A percentile compares a stretch with the other conserved stretches of the same genome.
Conservation (phyloP, 2,888 invertebrate species). For the Patella caerulea region DNA sequence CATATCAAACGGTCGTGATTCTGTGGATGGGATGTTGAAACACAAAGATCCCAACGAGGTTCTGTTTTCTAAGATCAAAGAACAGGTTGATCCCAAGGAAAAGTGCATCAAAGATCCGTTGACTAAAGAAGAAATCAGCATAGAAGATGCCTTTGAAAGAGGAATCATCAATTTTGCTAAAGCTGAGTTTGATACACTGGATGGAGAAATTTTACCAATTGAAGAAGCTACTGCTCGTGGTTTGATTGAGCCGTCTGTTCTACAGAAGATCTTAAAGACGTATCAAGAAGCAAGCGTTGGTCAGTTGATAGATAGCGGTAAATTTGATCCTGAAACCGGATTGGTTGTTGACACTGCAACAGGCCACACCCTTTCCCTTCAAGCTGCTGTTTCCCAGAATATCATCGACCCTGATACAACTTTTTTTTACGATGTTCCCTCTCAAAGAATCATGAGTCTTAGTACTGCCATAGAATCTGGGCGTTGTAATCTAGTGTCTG, state of each 20-base stretch:
- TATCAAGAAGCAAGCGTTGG: conserved; percentile 60
- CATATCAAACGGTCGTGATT: conserved; percentile 28
- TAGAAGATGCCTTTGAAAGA: conserved; percentile 62
- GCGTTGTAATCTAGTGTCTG: conserved; percentile 57
- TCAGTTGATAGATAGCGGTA: conserved; percentile 63
- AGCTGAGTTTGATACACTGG: conserved; percentile 50
- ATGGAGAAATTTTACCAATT: conserved; percentile 52
- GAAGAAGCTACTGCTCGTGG: conserved; percentile 61
- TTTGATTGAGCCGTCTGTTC: conserved; percentile 53
- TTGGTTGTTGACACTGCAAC: conserved; percentile 72
- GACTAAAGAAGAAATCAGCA: conserved; percentile 55
- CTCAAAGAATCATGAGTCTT: conserved; percentile 56
- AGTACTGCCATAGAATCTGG: conserved; percentile 58
- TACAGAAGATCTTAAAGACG: conserved; percentile 56
- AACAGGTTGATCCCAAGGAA: conserved; percentile 51
- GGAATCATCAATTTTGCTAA: conserved; percentile 61
- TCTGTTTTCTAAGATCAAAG: conserved; percentile 53
- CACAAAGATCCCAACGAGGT: conserved; percentile 50
- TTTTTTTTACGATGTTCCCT: conserved; percentile 57
- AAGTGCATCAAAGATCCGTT: conserved; percentile 54
- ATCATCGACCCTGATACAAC: conserved; percentile 60
- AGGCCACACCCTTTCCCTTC: conserved; percentile 69
- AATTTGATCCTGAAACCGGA: conserved; percentile 73
- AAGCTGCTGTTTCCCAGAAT: conserved; percentile 61
- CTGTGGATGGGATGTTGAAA: conserved; percentile 43